Base-by-base conservation (phyloP, 2,113 vertebrate species). In the Xenopus borealis region DNA sequence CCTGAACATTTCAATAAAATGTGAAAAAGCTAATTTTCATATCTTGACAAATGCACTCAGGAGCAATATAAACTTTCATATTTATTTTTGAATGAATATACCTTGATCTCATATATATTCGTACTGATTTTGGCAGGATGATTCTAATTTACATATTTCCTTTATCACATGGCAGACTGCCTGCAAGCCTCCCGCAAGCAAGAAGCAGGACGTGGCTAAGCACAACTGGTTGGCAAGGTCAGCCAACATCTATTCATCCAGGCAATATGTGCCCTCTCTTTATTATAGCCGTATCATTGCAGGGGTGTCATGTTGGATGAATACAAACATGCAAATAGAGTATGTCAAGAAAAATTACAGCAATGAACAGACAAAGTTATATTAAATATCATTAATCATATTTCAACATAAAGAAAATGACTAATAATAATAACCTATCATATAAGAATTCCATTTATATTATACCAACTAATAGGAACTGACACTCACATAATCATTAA, bases 141-240 rank as follows among this genome's bases (percentile, higher is more conserved):
- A 30, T 5, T 9, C 44, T 69, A 62, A 75, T 75, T 68, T 68
- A 33, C 64, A 67, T 67, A 12, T 61, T 18, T 71, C 69, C 18
- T 58, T 62, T 23, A 45, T 66, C 33, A 67, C 17, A 23, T 17
- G 2, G 46, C 46, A 50, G 66, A 68, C 57, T 68, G 65, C 64
- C 55, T 75, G 64, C 45, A 62, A 75, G 19, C 12, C 45, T n/a
- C 44, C 62, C 45, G 30, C 33, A 66, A 63, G 62, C 72, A 68
- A 75, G 33, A 40, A 40, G 33, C 33, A 44, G 66, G 19, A 27
- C 23, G 44, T 40, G 17, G 58, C 63, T 20, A 67, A 55, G 63
- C 33, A 17, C 57, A 62, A 66, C 71, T 62, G 40, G 57, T 45
- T 75, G 72, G 72, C 72, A 75, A 75, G 64, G 72, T 75, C 66